phyloP scores from a whole-genome alignment of 2,888 invertebrate genomes.

The Diarsia rubi region DNA sequence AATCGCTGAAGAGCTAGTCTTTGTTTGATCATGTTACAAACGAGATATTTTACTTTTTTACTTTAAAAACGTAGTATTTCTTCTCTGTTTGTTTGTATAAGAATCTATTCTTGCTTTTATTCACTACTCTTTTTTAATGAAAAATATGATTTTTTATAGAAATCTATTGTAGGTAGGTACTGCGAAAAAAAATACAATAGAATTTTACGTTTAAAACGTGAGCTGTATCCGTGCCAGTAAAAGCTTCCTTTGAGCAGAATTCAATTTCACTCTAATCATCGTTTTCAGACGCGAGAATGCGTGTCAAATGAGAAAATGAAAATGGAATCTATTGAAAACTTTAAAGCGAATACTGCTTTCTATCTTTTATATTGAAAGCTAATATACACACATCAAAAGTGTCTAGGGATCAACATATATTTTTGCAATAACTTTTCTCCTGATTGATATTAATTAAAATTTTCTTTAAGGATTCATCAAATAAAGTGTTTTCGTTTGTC shows the following conservation, averaged over 20 bases:
- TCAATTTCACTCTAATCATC: conserved; percentile 35
- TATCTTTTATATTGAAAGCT: neutral
- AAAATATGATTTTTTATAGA: neutral
- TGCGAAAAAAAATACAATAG: neutral
- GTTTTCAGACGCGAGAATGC: conserved; percentile 19
- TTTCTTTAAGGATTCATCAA: too few relatives aligned
- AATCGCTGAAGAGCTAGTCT: conserved; percentile 42
- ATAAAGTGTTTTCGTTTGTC: too few relatives aligned
- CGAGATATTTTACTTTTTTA: conserved; percentile 24
- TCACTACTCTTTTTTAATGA: neutral
- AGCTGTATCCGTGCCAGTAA: neutral
- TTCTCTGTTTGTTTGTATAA: neutral
- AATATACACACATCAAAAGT: too few relatives aligned
- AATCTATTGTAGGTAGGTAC: neutral
- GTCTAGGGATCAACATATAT: too few relatives aligned
- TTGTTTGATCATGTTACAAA: conserved; percentile 52
- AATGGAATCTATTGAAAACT: conserved; percentile 8
- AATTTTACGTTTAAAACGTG: neutral
- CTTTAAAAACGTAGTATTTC: conserved; percentile 1
- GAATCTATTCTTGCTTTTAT: neutral
- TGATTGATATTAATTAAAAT: too few relatives aligned
- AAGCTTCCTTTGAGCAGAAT: conserved; percentile 38
- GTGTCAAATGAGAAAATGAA: conserved; percentile 25
- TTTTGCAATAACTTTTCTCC: too few relatives aligned
- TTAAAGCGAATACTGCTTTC: neutral